Evolutionary conservation across 2,113 vertebrate species (phyloP), one percentile per base, ranked within the genome.

Genomic region (Aphyosemion australe): DNA sequence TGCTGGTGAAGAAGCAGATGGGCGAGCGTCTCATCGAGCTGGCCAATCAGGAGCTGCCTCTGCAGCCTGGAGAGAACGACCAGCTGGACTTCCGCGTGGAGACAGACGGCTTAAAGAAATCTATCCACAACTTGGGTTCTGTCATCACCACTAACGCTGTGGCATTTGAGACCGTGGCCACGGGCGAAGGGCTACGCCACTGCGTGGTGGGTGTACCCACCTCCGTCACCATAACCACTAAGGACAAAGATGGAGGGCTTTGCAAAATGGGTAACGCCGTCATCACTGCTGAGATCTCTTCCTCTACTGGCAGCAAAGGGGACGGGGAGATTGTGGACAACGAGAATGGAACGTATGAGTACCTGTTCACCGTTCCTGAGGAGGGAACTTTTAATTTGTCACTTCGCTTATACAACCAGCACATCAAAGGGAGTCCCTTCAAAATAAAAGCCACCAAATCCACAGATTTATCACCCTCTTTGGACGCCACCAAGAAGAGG

Each of bases 291-390:
- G 95, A 97, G 39, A 92, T 99, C 76, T 93, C 92, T 85, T 94
- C 93, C 0, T 87, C 94, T 0, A 95, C 96, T 2, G 95, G 96
- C 13, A 92, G 92, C n/a, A 92, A 93, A 42, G 93, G 93, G 0
- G 94, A 95, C 1, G 95, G 96, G 3, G 95, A 97, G 79, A 94
- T 99, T 65, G 90, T 97, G 55, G 97, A 99, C 91, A 97, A 97
- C 85, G 98, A 97, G 84, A 98, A 99, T 0, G 97, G 97, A 85
- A 98, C 97, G n/a, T 99, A 98, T 0, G 97, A 98, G 75, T 96
- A 93, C 73, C 77, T 96, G 57, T 99, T 96, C 86, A 95, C 94
- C 0, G 94, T 94, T 56, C 93, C 95, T 63, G 95, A 93, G 54
- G 97, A 98, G 80, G 97, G 97, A 6, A 94, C 91, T 66, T 96